These are phyloP conservation scores for Sciurus vulgaris DNA, from an alignment of 2,797 vertebrate genomes.

Conservation along the genomic window DNA sequence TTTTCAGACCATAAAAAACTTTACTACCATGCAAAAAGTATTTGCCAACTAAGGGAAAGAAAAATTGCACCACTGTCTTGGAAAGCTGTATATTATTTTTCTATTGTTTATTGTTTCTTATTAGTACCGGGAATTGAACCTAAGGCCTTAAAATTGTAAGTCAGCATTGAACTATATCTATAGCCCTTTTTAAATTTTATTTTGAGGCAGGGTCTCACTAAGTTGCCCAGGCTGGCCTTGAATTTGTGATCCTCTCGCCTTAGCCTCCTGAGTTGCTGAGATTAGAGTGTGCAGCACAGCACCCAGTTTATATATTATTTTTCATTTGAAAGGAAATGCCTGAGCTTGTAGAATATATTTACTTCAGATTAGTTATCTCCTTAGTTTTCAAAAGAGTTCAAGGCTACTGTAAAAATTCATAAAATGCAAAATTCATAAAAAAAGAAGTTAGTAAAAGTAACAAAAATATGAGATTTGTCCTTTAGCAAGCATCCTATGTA, in stretches of 20 bases:
- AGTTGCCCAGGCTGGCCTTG: neutral
- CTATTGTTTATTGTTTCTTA: no score
- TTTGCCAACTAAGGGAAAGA: slow-evolving; percentile 4
- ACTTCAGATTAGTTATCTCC: neutral
- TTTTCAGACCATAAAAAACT: neutral
- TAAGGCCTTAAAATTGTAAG: no score
- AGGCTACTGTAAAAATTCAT: neutral
- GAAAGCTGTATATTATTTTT: neutral
- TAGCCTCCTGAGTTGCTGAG: no score
- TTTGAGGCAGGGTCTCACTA: no score
- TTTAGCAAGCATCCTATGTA: slow-evolving; percentile 1
- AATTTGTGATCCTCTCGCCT: no score
- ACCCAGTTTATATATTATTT: neutral
- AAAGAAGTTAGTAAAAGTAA: neutral
- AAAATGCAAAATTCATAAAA: neutral
- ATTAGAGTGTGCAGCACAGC: no score
- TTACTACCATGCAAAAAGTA: neutral
- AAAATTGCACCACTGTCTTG: slow-evolving; percentile 1
- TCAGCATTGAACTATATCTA: no score
- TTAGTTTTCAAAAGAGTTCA: neutral
- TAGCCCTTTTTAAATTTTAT: no score
- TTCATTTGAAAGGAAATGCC: slow-evolving; percentile 38
- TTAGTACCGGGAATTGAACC: no score
- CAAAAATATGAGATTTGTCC: neutral
- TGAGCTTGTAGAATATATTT: neutral